Evolutionary conservation across 2,113 vertebrate species (phyloP), one percentile per base, ranked within the genome.

Genomic region (Callospermophilus lateralis): DNA sequence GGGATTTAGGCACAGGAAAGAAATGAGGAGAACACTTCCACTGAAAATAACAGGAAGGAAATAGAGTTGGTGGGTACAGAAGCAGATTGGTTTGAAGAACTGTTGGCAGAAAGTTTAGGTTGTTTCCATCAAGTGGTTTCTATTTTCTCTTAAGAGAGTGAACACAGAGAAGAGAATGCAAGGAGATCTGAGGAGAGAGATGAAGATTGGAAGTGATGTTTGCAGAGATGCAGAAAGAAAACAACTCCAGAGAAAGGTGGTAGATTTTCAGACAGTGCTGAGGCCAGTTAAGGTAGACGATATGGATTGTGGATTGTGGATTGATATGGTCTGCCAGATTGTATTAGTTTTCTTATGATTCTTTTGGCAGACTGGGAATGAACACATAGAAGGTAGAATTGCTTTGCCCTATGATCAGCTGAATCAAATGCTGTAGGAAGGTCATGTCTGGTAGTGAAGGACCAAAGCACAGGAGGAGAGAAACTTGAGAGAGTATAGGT

Each of bases 41-140:
- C 12, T 39, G 6, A 89, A 10, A 68, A 89, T 26, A 51, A 80
- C 70, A 88, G 91, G 34, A 84, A 95, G 88, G 22, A 86, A 78
- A 86, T 12, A 87, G 88, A 30, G 34, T 79, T 26, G 32, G n/a
- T 39, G 61, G 32, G 63, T 37, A 91, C 67, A 78, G 37, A 79
- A 58, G 53, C 39, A 51, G 34, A 19, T 34, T 91, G 58, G 12
- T 67, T 67, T 90, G n/a, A 72, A 94, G 39, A 92, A 15, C 53
- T 53, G 24, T 79, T 81, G 83, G 51, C 85, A 95, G 89, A 87
- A 97, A 97, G 55, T 51, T 93, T 78, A 95, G 58, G 48, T 74
- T 63, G 12, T 88, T 86, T 84, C 70, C 79, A 85, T 51, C 86
- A 85, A 39, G 74, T 16, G 3, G 45, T 53, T 93, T 97, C 61